Evolutionary conservation across 2,888 invertebrate genomes (phyloP).

Genomic region (Trilocha varians): DNA sequence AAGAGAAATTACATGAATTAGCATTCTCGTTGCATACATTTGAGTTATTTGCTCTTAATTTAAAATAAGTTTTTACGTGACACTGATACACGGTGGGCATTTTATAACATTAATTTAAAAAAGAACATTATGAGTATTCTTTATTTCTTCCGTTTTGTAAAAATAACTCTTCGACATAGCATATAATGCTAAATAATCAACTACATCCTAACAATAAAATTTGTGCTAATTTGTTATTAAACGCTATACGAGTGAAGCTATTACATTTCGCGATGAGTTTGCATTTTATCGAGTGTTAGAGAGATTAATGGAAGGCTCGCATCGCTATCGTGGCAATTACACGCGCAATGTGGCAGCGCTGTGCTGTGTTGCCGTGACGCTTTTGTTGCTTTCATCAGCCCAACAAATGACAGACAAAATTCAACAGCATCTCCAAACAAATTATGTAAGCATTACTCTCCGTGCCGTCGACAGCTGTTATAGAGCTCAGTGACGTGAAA

Average conservation of each 20-base stretch:
- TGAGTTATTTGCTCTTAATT: constrained; percentile 11
- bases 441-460: neutral
- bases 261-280: constrained; percentile 62
- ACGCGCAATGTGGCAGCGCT: constrained; percentile 59
- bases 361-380: constrained; percentile 27
- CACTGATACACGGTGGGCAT: too few species aligned
- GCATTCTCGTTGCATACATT: constrained; percentile 59
- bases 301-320: constrained; percentile 65
- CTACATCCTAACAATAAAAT: too few species aligned
- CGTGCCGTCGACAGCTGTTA: neutral
- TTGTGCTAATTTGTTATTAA: neutral
- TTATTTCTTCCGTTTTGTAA: too few species aligned
- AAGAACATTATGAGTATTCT: too few species aligned
- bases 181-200: too few species aligned
- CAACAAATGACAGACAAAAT: constrained; percentile 24
- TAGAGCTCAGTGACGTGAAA: too few species aligned
- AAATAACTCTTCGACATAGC: too few species aligned
- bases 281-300: constrained; percentile 66
- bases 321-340: constrained; percentile 61
- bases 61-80: neutral
- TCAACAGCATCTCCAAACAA: constrained; percentile 8
- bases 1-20: constrained; percentile 60
- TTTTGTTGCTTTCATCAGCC: constrained; percentile 41
- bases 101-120: too few species aligned
- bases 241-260: constrained; percentile 25